Percentiles rank a stretch among this genome's conserved stretches.
Conservation (phyloP, 2,797 vertebrate genomes). For the Xenopus petersii region DNA sequence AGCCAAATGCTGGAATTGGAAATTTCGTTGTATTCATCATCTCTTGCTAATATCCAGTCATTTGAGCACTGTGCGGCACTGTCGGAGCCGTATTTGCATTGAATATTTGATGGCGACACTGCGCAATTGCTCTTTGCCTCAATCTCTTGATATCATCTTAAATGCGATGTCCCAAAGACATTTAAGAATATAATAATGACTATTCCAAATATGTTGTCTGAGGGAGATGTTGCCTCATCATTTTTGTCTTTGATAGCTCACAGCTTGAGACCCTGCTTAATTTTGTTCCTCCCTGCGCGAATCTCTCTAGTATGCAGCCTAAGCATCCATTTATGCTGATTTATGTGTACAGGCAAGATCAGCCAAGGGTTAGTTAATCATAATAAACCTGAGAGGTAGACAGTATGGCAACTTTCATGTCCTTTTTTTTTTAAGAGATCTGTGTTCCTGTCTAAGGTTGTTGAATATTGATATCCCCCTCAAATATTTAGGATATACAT, state of each 20-base stretch:
- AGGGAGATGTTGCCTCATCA: conserved; percentile 50
- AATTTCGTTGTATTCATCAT: conserved; percentile 6
- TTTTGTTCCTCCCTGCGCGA: conserved; percentile 54
- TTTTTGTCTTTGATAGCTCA: conserved; percentile 57
- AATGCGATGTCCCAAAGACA: conserved; percentile 44
- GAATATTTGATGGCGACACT: conserved; percentile 50
- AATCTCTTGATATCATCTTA: conserved; percentile 32
- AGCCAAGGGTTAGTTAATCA: conserved; percentile 52
- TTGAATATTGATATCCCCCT: conserved; percentile 34
- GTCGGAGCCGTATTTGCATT: conserved; percentile 11
- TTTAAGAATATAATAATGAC: conserved; percentile 56
- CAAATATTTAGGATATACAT: conserved; percentile 24
- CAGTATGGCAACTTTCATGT: conserved; percentile 48
- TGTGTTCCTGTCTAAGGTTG: conserved; percentile 15
- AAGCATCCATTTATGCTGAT: conserved; percentile 56
- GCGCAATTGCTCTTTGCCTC: conserved; percentile 7
- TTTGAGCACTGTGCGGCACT: background rate
- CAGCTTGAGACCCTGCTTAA: conserved; percentile 55
- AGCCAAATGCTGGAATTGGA: background rate
- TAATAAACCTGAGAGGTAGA: conserved; percentile 54
- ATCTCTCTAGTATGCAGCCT: conserved; percentile 52
- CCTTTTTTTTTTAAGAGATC: conserved; percentile 25
- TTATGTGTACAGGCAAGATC: conserved; percentile 51
- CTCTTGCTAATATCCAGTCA: background rate
- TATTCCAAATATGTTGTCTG: conserved; percentile 51